Evolutionary conservation across 2,888 invertebrate genomes (phyloP).

Genomic region (Oxycera nigricornis): DNA sequence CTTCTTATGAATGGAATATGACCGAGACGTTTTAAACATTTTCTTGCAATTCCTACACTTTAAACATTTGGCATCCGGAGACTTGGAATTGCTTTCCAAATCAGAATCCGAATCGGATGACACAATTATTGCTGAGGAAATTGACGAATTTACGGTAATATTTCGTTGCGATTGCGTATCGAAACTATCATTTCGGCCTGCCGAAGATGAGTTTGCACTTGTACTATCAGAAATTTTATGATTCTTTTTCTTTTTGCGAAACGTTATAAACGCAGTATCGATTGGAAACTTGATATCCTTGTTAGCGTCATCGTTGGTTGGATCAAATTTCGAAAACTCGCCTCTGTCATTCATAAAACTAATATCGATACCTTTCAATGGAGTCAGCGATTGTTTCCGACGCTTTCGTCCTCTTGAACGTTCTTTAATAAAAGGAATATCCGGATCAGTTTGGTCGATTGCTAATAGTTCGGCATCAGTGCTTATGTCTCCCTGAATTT

Average conservation of each 20-base stretch:
- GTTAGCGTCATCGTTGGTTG: background rate
- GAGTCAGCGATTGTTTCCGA: slow-evolving; percentile 14
- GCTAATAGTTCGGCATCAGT: background rate
- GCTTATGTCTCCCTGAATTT: background rate
- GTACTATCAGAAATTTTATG: background rate
- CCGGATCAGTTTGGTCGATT: slow-evolving; percentile 1
- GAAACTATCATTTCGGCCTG: background rate
- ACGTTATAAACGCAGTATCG: slow-evolving; percentile 1
- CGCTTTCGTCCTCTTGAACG: background rate
- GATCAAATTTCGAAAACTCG: background rate
- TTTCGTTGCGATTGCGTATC: background rate
- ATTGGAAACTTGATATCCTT: background rate
- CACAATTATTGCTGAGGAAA: background rate
- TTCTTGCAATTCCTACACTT: slow-evolving; percentile 23
- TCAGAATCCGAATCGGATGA: slow-evolving; percentile 30
- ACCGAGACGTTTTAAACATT: slow-evolving; percentile 24
- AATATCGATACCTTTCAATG: background rate
- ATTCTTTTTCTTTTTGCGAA: slow-evolving; percentile 9
- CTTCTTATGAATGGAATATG: slow-evolving; percentile 23
- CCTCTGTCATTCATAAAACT: slow-evolving; percentile 23
- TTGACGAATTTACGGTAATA: background rate
- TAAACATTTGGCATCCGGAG: background rate
- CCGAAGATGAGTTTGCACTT: background rate
- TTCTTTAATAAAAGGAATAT: slow-evolving; percentile 14
- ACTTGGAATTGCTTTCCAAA: background rate